Evolutionary conservation across 1,140 invertebrate genomes (phyloP).

Genomic region (Nixonia krombeini): DNA sequence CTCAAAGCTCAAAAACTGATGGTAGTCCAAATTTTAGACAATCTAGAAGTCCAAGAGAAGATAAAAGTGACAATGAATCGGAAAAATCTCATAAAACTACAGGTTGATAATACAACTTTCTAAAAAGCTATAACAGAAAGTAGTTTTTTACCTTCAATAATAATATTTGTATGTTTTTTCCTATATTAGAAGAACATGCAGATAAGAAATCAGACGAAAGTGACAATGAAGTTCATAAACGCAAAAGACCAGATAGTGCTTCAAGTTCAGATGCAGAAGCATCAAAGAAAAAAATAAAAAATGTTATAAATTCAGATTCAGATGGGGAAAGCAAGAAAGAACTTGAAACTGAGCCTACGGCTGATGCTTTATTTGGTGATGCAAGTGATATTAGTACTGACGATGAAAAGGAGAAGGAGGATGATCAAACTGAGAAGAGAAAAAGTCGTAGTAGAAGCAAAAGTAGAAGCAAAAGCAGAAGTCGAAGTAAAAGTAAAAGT

Average conservation of each 20-base stretch:
- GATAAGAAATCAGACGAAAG: conserved; percentile 47
- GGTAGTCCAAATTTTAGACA: conserved; percentile 41
- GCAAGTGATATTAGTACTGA: conserved; percentile 92
- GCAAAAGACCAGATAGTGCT: conserved; percentile 54
- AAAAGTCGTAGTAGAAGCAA: conserved; percentile 60
- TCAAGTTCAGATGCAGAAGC: conserved; percentile 58
- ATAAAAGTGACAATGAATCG: conserved; percentile 64
- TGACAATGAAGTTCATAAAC: conserved; percentile 39
- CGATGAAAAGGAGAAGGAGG: conserved; percentile 76
- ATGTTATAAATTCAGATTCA: conserved; percentile 72
- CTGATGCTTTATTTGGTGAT: conserved; percentile 92
- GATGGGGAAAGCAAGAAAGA: conserved; percentile 63
- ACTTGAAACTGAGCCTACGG: conserved; percentile 75
- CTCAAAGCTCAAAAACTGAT: conserved; percentile 39
- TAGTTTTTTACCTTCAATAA: too few species aligned
- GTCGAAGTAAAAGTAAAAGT: conserved; percentile 57
- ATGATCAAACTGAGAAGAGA: conserved; percentile 61
- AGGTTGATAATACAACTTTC: conserved; percentile 30
- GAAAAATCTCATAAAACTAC: conserved; percentile 53
- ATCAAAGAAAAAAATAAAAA: conserved; percentile 61
- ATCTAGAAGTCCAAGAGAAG: conserved; percentile 66
- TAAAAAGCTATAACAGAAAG: too few species aligned
- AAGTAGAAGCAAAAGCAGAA: conserved; percentile 57
- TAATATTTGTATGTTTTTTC: too few species aligned
- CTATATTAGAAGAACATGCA: conserved; percentile 35